Base-by-base conservation (phyloP, 2,888 invertebrate genomes). In the Callyntrura sp. region DNA sequence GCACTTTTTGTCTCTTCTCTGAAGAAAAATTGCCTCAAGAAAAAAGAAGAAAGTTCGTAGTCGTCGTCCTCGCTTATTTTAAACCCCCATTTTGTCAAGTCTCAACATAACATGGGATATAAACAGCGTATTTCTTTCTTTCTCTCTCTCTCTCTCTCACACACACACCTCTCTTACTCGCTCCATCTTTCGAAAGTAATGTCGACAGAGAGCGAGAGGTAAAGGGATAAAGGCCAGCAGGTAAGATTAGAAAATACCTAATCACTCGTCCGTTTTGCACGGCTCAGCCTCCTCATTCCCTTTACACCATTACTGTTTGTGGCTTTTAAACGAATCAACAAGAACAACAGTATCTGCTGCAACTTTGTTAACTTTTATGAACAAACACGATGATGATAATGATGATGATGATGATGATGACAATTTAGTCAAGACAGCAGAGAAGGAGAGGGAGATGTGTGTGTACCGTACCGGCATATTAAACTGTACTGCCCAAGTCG, bases 161-260 rank as follows among this genome's bases (percentile, higher is more conserved):
- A n/a, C n/a, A n/a, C n/a, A n/a, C n/a, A n/a, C n/a, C n/a, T n/a
- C n/a, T n/a, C n/a, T n/a, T n/a, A n/a, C n/a, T n/a, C n/a, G n/a
- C n/a, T n/a, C n/a, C n/a, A n/a, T n/a, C n/a, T n/a, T n/a, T n/a
- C n/a, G n/a, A n/a, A n/a, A n/a, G n/a, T n/a, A n/a, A n/a, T n/a
- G n/a, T n/a, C 28, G 28, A 35, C 0, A n/a, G 25, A n/a, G n/a
- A n/a, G n/a, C n/a, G n/a, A 2, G 11, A 28, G 4, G 28, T 14
- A 28, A 4, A 68, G 14, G 45, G 73, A 73, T 73, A 73, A 60
- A 73, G 73, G 73, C 73, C 45, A 73, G 73, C 73, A 73, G 45
- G 73, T 45, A 73, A 45, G 45, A 45, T 73, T 73, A 73, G 73
- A 73, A 73, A 73, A 73, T 73, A 45, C n/a, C n/a, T n/a, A n/a